Evolutionary conservation across 2,888 invertebrate genomes (phyloP).

Genomic region (Idaea dimidiata): DNA sequence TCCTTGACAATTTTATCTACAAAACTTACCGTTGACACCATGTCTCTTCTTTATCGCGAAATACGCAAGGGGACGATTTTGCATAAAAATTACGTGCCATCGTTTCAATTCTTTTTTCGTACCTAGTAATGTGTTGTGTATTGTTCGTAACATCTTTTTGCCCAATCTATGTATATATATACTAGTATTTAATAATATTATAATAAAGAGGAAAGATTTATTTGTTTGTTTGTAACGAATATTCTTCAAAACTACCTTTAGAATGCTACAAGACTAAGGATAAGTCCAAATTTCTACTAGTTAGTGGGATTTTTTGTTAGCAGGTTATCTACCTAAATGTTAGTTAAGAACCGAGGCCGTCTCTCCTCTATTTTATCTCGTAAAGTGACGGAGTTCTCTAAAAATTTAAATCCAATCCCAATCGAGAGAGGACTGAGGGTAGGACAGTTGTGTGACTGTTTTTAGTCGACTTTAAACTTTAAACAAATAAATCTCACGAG

Average conservation of each 20-base stretch:
- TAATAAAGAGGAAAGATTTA: too few relatives aligned
- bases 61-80: background rate
- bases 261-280: too few relatives aligned
- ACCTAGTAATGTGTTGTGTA: background rate
- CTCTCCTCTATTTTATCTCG: background rate
- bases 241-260: too few relatives aligned
- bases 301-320: too few relatives aligned
- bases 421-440: background rate
- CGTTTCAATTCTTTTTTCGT: background rate
- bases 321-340: too few relatives aligned
- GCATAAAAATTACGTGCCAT: background rate
- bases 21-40: background rate
- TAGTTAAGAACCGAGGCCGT: background rate
- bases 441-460: background rate
- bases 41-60: background rate
- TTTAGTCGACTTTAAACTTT: background rate
- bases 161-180: too few relatives aligned
- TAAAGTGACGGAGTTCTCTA: background rate
- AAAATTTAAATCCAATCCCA: constrained; percentile 1
- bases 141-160: background rate
- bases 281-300: too few relatives aligned
- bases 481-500: background rate
- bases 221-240: too few relatives aligned
- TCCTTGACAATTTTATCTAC: background rate
- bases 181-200: too few relatives aligned